phyloP scores from a whole-genome alignment of 2,113 vertebrate species.

The Hippocampus zosterae region DNA sequence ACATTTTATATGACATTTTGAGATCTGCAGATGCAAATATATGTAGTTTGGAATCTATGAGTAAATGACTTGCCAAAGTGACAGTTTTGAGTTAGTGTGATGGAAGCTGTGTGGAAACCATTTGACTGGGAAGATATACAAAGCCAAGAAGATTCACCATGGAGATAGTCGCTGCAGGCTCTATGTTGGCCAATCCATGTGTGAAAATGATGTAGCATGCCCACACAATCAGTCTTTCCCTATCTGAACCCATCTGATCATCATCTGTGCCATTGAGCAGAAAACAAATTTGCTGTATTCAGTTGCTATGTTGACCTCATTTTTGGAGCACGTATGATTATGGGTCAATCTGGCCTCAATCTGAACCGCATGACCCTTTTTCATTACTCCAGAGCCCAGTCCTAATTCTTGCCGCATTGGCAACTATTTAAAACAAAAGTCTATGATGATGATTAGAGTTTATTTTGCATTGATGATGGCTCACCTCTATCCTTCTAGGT shows the following conservation, averaged over 20 bases:
- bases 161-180: not conserved
- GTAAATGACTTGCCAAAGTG: not conserved
- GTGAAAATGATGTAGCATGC: not conserved
- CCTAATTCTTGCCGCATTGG: not conserved
- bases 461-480: too few relatives aligned
- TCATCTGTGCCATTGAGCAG: not conserved
- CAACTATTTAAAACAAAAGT: too few relatives aligned
- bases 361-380: too few relatives aligned
- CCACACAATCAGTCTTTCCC: not conserved
- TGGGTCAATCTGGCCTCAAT: not conserved
- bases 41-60: not conserved
- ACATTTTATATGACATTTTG: not conserved
- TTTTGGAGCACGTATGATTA: not conserved
- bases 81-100: too few relatives aligned
- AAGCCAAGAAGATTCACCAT: not conserved
- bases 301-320: not conserved
- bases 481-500: too few relatives aligned
- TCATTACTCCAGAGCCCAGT: too few relatives aligned
- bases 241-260: not conserved
- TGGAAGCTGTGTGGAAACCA: too few relatives aligned
- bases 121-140: too few relatives aligned
- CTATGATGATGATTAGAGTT: too few relatives aligned
- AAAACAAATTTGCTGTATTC: not conserved
- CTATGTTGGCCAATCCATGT: not conserved
- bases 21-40: not conserved